phyloP scores from a whole-genome alignment of 2,888 invertebrate genomes.

The Drosophila putrida region DNA sequence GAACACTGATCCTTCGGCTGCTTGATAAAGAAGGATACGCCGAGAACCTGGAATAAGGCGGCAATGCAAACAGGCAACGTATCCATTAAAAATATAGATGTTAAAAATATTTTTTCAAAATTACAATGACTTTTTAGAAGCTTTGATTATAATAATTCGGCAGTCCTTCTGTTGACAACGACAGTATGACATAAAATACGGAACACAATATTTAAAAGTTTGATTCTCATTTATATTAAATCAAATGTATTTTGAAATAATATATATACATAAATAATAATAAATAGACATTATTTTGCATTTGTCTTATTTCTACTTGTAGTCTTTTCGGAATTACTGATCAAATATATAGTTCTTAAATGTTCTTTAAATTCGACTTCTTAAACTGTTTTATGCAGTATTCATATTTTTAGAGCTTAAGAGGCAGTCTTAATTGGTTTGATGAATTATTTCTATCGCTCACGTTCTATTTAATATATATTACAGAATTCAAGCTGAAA shows the following conservation, averaged over 20 bases:
- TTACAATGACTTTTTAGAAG: background rate
- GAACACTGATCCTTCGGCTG: constrained; percentile 75
- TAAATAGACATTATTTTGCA: too few relatives aligned
- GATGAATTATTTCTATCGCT: too few relatives aligned
- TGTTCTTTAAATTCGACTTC: too few relatives aligned
- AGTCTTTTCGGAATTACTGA: too few relatives aligned
- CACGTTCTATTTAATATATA: background rate
- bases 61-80: constrained; percentile 57
- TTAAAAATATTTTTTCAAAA: background rate
- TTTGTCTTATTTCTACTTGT: too few relatives aligned
- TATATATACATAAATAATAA: too few relatives aligned
- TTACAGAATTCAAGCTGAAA: background rate
- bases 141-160: background rate
- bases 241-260: too few relatives aligned
- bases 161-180: background rate
- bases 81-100: constrained; percentile 34
- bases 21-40: constrained; percentile 67
- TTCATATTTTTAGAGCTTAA: too few relatives aligned
- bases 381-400: too few relatives aligned
- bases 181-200: background rate
- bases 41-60: constrained; percentile 63
- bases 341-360: too few relatives aligned
- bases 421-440: too few relatives aligned
- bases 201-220: background rate
- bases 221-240: too few relatives aligned